Evolutionary conservation across 2,113 vertebrate species (phyloP).

Genomic region (Bombycilla garrulus): DNA sequence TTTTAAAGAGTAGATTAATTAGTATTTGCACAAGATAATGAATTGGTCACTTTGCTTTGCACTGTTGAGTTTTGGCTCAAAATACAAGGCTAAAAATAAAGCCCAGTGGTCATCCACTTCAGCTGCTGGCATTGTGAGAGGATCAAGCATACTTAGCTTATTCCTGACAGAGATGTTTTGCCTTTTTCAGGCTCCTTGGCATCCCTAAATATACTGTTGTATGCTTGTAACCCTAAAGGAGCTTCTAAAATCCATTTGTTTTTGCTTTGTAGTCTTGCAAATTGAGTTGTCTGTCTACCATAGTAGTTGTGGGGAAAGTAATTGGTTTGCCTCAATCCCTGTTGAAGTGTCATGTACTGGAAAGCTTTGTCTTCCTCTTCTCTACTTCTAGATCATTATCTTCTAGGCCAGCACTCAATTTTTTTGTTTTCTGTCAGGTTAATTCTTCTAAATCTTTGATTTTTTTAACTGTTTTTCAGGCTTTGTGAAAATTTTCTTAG

Average conservation of each 20-base stretch:
- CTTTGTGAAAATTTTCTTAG: not conserved
- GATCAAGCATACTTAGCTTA: not conserved
- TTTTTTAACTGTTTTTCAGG: not conserved
- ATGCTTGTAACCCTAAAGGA: not conserved
- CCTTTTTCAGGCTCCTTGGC: not conserved
- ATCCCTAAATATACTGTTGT: not conserved
- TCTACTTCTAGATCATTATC: not conserved
- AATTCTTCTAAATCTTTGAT: not conserved
- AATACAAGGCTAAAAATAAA: conserved; percentile 47
- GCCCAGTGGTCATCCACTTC: not conserved
- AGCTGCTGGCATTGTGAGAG: conserved; percentile 17
- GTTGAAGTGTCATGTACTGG: not conserved
- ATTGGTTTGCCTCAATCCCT: not conserved
- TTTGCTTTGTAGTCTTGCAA: not conserved
- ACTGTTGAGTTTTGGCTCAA: not conserved
- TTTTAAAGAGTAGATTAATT: not conserved
- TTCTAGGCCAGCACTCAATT: not conserved
- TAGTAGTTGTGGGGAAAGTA: not conserved
- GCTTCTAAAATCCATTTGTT: not conserved
- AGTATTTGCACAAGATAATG: not conserved
- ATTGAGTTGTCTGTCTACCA: not conserved
- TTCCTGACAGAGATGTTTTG: not conserved
- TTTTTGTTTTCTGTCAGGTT: not conserved
- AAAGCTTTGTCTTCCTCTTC: not conserved
- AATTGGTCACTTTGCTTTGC: not conserved